Base-by-base conservation (phyloP, 2,113 vertebrate species). In the Hassar affinis region DNA sequence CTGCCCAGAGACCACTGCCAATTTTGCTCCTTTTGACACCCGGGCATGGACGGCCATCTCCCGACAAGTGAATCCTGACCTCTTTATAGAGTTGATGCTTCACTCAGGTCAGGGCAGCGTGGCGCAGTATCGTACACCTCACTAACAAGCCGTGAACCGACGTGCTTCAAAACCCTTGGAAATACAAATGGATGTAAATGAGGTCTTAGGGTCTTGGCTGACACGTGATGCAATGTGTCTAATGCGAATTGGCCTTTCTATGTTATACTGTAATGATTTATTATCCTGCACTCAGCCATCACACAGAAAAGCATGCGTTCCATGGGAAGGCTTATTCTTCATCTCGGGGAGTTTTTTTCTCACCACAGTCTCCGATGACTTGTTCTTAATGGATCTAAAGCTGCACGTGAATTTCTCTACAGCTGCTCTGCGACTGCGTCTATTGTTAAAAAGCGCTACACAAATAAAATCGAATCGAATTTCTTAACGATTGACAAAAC, bases 401-500 rank as follows among this genome's bases (percentile, higher is more conserved):
- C n/a, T 51, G 30, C 25, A 30, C 6, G 22, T 78, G 33, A 38
- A 38, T 42, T 78, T 78, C 54, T 57, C 10, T 59, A 4, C 54
- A 59, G 30, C 54, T 57, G 33, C 52, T 59, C n/a, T 57, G 9
- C 11, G 35, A 25, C 33, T 42, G 51, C 3, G 54, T 38, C 12
- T 42, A 14, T 15, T 78, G 30, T 78, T 57, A n/a, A 78, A n/a
- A 78, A n/a, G 20, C 20, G 0, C 20, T 59, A 6, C 2, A 8
- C 76, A 14, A 7, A 25, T 42, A 15, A 42, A 79, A 61, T 11
- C 5, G 56, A 61, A 61, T 6, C 27, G 77, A 59, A 47, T 27
- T 61, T 78, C 77, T 64, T 56, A 77, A 77, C 30, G 30, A 88
- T 83, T 86, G 69, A 86, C 79, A 81, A 85, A 87, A 75, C 83